Percentiles rank a stretch among this genome's conserved stretches.
Evolutionary conservation across 2,888 invertebrate genomes (phyloP).

Genomic region (Acanthacorydalis orientalis): DNA sequence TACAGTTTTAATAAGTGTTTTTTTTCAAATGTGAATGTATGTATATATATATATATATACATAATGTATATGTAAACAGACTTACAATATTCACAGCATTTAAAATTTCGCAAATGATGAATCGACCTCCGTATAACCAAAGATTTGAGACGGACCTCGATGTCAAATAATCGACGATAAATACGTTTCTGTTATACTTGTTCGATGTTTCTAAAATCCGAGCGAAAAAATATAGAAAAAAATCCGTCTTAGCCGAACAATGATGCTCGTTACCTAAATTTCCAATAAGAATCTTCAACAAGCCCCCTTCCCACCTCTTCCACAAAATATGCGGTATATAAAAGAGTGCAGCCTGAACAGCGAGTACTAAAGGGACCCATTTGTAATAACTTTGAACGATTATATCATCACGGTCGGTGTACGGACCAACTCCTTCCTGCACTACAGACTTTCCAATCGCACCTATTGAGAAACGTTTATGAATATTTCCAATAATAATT

Average conservation of each 20-base stretch:
- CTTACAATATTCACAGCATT: constrained; percentile 60
- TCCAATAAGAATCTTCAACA: constrained; percentile 38
- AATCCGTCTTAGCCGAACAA: too few relatives aligned
- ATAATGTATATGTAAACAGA: too few relatives aligned
- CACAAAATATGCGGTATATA: constrained; percentile 54
- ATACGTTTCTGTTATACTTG: constrained; percentile 17
- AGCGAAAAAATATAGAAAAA: too few relatives aligned
- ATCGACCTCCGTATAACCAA: constrained; percentile 47
- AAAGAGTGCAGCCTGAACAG: constrained; percentile 48
- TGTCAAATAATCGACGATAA: constrained; percentile 39
- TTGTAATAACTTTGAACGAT: constrained; percentile 49
- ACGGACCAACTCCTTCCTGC: constrained; percentile 34
- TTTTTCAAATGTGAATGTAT: too few relatives aligned
- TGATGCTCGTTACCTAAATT: constrained; percentile 38
- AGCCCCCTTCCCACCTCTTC: constrained; percentile 53
- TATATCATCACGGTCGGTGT: constrained; percentile 26
- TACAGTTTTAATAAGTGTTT: too few relatives aligned
- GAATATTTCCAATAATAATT: too few relatives aligned
- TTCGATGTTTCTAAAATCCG: too few relatives aligned
- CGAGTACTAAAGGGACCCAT: constrained; percentile 53
- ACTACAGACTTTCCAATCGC: constrained; percentile 22
- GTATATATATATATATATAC: too few relatives aligned
- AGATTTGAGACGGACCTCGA: constrained; percentile 36
- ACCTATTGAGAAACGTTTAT: too few relatives aligned
- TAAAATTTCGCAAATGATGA: constrained; percentile 51